Percentiles rank a stretch among this genome's conserved stretches.
phyloP scores from a whole-genome alignment of 2,113 vertebrate species.

The Falco punctatus region DNA sequence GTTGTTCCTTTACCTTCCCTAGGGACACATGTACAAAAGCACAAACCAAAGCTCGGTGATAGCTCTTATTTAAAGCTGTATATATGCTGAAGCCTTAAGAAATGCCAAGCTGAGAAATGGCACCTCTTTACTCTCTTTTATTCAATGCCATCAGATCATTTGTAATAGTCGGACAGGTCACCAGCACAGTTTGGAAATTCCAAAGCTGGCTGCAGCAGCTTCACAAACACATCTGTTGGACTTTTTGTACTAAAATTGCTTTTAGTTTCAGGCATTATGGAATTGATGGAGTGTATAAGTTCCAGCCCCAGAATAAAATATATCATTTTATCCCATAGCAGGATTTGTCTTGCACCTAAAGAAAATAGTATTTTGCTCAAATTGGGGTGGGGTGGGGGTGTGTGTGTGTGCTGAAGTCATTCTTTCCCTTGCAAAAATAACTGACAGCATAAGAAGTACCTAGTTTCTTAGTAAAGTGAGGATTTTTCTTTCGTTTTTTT shows the following conservation, averaged over 20 bases:
- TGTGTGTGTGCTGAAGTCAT: not conserved
- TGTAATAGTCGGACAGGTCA: not conserved
- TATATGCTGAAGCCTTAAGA: not conserved
- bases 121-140: not conserved
- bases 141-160: not conserved
- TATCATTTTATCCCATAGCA: not conserved
- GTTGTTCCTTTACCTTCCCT: not conserved
- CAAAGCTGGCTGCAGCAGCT: not conserved
- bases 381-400: too few species aligned
- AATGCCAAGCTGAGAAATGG: not conserved
- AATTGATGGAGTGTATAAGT: not conserved
- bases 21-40: rapidly evolving
- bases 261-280: not conserved
- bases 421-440: not conserved
- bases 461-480: not conserved
- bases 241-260: not conserved
- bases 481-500: not conserved
- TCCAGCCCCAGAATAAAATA: not conserved
- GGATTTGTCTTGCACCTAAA: not conserved
- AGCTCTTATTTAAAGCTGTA: not conserved
- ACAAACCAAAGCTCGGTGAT: not conserved
- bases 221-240: not conserved
- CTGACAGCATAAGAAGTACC: not conserved
- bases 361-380: not conserved
- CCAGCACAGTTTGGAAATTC: not conserved